phyloP scores from a whole-genome alignment of 2,113 vertebrate species.

The Sinocyclocheilus anshuiensis region DNA sequence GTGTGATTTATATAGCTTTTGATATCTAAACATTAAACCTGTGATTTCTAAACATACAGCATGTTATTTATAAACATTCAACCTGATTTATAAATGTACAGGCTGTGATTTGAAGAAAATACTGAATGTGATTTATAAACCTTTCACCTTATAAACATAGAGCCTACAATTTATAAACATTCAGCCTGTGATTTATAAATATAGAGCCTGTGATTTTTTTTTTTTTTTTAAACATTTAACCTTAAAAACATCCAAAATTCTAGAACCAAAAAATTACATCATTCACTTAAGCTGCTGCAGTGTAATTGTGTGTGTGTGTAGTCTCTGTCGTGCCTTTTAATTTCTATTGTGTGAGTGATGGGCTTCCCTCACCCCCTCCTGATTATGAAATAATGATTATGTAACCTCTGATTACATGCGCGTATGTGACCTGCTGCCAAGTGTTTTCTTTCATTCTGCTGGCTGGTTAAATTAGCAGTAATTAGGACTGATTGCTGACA shows the following conservation, averaged over 20 bases:
- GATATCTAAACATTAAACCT: background rate
- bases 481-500: conserved; percentile 66
- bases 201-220: background rate
- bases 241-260: background rate
- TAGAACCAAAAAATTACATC: background rate
- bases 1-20: background rate
- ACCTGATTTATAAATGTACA: no score
- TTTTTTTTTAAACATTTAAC: no score
- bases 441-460: conserved; percentile 25
- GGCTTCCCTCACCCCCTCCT: conserved; percentile 24
- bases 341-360: conserved; percentile 8
- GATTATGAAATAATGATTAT: conserved; percentile 31
- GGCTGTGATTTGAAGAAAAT: no score
- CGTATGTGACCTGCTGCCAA: conserved; percentile 61
- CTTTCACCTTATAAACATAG: no score
- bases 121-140: no score
- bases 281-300: no score
- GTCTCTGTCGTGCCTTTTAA: background rate
- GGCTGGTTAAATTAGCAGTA: conserved; percentile 11
- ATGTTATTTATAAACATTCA: no score
- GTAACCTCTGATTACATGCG: conserved; percentile 12
- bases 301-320: background rate
- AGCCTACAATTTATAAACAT: no score
- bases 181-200: no score
- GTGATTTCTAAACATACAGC: background rate